Evolutionary conservation across 2,113 vertebrate genomes (phyloP), one percentile per base, ranked within the genome.

Genomic region (Bettongia penicillata): DNA sequence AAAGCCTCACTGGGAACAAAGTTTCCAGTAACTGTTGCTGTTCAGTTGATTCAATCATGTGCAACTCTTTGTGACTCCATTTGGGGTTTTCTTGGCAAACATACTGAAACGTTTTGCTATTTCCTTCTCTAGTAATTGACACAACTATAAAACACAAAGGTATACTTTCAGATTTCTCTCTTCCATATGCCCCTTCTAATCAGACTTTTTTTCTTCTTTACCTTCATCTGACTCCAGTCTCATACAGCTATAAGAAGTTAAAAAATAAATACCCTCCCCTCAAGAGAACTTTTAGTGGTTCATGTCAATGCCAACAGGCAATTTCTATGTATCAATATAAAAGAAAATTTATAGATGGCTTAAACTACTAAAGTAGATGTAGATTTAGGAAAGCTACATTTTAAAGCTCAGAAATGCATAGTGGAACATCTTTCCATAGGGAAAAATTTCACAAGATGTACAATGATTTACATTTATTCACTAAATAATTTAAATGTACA

Each of bases 171-270:
- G n/a, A 48, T 26, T 31, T 0, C 25, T 37, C 55, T 48, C 26
- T 23, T 14, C 3, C 47, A 2, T 8, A 23, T 43, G 1, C 12
- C 0, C 47, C 11, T 16, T 0, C 2, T 37, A 68, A 68, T n/a
- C 68, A 43, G 16, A 61, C 3, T 77, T 77, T 77, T 77, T 84
- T 24, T 49, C 47, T n/a, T 25, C 25, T 31, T 37, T 3, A 4
- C 12, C n/a, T 47, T 10, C 8, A 53, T 5, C 77, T 14, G 9
- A 28, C 53, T 22, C 92, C 57, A 26, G 90, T 94, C 57, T 3
- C 22, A 47, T 77, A 14, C 28, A 37, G 49, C 93, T 57, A 51
- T 25, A 52, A 9, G 2, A 19, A 43, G 50, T 3, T 28, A 51
- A 26, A n/a, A n/a, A 51, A 26, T 14, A 3, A 22, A 14, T 48